Percentiles rank a stretch among this genome's conserved stretches.
Evolutionary conservation across 2,113 vertebrate species (phyloP).

Genomic region (Scolopax mira): DNA sequence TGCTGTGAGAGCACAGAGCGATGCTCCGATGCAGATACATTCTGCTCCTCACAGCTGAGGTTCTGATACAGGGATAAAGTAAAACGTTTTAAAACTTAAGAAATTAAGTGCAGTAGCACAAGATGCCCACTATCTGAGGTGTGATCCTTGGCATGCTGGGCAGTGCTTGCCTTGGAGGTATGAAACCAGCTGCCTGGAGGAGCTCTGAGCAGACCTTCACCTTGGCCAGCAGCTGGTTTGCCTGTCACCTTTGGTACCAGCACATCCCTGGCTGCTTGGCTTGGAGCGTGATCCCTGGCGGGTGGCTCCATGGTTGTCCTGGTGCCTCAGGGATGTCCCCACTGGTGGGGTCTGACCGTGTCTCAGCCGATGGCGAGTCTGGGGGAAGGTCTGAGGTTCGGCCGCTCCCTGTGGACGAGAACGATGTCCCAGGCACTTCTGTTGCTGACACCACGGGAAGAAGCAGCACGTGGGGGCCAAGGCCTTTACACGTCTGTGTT

Average conservation of each 20-base stretch:
- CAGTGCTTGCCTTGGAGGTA: not conserved
- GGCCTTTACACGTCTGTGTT: not conserved
- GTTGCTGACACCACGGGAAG: not conserved
- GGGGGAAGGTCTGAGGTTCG: not conserved
- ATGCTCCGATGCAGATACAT: not conserved
- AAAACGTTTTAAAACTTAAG: not conserved
- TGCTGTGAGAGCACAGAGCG: not conserved
- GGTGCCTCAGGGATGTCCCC: not conserved
- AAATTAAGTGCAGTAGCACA: not conserved
- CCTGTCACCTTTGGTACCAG: not conserved
- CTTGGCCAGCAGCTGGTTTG: not conserved
- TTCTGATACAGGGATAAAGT: not conserved
- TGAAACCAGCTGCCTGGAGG: not conserved
- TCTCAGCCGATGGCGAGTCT: not conserved
- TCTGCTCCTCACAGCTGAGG: not conserved
- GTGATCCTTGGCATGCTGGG: not conserved
- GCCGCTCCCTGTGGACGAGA: not conserved
- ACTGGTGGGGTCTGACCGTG: not conserved
- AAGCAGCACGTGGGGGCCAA: not conserved
- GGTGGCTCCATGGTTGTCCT: not conserved
- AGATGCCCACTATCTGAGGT: not conserved
- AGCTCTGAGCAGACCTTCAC: not conserved
- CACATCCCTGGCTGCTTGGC: accelerated
- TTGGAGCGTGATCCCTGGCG: accelerated
- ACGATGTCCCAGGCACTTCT: not conserved